A percentile compares a stretch with the other conserved stretches of the same genome.
Evolutionary conservation across 2,888 invertebrate genomes (phyloP).

Genomic region (Atethmia centrago): DNA sequence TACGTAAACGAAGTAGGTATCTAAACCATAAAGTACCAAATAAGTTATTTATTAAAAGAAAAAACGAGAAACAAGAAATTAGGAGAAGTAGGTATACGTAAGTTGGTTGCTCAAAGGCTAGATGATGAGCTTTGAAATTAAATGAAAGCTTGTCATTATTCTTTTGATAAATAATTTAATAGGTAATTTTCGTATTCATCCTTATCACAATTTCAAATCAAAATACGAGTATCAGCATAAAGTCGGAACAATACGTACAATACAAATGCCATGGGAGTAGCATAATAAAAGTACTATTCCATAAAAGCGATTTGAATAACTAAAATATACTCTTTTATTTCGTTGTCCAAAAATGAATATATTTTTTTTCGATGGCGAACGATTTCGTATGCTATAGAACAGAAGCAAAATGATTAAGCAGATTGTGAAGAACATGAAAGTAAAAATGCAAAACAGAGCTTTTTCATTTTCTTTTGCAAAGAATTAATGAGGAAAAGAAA

Average conservation of each 20-base stretch:
- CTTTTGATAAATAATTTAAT: too few relatives aligned
- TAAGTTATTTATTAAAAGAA: too few relatives aligned
- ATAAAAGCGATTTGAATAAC: conserved; percentile 52
- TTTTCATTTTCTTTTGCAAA: conserved; percentile 6
- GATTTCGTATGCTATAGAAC: neutral
- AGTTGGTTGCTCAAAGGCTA: too few relatives aligned
- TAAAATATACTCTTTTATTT: conserved; percentile 26
- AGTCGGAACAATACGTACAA: neutral
- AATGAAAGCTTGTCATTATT: too few relatives aligned
- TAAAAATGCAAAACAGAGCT: conserved; percentile 24
- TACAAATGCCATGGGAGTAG: conserved; percentile 13
- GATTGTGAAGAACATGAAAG: conserved; percentile 8
- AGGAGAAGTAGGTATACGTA: too few relatives aligned
- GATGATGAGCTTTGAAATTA: too few relatives aligned
- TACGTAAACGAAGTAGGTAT: too few relatives aligned
- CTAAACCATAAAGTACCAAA: neutral
- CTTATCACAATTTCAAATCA: neutral
- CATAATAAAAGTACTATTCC: conserved; percentile 36
- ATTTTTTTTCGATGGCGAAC: neutral
- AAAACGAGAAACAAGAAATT: too few relatives aligned
- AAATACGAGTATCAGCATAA: neutral
- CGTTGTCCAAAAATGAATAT: conserved; percentile 9
- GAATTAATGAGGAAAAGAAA: conserved; percentile 10
- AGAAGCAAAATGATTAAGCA: conserved; percentile 8
- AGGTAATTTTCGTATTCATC: neutral